Conservation (phyloP, 2,797 vertebrate genomes). For the Hyperoplus lanceolatus region DNA sequence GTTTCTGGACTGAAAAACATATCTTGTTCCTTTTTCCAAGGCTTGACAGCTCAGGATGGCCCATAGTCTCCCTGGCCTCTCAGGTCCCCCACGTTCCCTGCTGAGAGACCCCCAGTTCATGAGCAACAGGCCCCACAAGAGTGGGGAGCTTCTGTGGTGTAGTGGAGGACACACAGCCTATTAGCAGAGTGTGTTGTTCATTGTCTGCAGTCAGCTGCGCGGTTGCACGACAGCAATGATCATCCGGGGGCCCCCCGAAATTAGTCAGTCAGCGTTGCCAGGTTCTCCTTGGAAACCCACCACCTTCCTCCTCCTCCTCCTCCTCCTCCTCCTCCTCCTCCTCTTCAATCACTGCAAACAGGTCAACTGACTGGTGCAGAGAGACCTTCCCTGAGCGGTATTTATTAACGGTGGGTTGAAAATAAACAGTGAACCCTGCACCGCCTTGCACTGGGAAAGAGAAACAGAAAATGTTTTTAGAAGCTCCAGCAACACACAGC, state of each 20-base stretch:
- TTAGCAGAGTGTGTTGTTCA: slow-evolving; percentile 77
- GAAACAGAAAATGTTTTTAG: slow-evolving; percentile 38
- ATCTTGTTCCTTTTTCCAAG: too few species aligned
- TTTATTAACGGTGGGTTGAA: slow-evolving; percentile 52
- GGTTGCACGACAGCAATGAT: slow-evolving; percentile 71
- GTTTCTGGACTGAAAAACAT: too few species aligned
- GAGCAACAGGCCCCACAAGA: slow-evolving; percentile 45
- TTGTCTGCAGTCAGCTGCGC: slow-evolving; percentile 76
- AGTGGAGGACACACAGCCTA: slow-evolving; percentile 71
- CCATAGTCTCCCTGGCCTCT: slow-evolving; percentile 36
- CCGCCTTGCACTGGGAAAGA: slow-evolving; percentile 28
- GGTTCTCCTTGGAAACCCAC: slow-evolving; percentile 68
- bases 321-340: slow-evolving; percentile 20
- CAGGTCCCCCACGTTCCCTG: slow-evolving; percentile 37
- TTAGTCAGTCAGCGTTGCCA: slow-evolving; percentile 62
- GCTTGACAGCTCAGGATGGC: slow-evolving; percentile 32
- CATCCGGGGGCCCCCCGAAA: slow-evolving; percentile 66
- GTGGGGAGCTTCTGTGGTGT: slow-evolving; percentile 51
- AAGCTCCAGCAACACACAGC: slow-evolving; percentile 27
- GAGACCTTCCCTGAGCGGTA: slow-evolving; percentile 65
- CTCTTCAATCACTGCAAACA: slow-evolving; percentile 59
- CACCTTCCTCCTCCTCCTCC: slow-evolving; percentile 4
- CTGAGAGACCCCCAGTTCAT: slow-evolving; percentile 39
- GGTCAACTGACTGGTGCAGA: slow-evolving; percentile 69
- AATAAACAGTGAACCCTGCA: slow-evolving; percentile 14